A percentile compares a stretch with the other conserved stretches of the same genome.
Conservation (phyloP, 2,888 invertebrate genomes). For the Tipula helvola region DNA sequence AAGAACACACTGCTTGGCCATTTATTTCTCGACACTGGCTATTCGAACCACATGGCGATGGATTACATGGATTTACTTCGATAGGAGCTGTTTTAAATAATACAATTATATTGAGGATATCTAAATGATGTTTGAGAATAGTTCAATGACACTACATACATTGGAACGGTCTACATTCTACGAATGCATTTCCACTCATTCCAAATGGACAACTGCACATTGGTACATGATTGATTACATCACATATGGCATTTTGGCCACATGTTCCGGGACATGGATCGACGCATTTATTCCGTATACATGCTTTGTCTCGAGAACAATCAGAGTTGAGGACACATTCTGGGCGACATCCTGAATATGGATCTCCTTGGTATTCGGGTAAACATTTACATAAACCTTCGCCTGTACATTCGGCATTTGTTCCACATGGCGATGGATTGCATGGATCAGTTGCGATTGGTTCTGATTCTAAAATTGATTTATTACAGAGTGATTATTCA, state of each 20-base stretch:
- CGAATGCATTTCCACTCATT: conserved; percentile 58
- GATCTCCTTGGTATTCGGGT: conserved; percentile 53
- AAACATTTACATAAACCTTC: conserved; percentile 56
- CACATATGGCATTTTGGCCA: conserved; percentile 54
- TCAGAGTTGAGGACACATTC: conserved; percentile 59
- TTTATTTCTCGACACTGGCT: conserved; percentile 61
- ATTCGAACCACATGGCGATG: conserved; percentile 63
- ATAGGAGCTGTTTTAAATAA: conserved; percentile 32
- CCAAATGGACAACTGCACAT: conserved; percentile 46
- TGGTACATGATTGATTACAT: conserved; percentile 62
- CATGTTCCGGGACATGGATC: conserved; percentile 65
- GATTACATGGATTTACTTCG: conserved; percentile 39
- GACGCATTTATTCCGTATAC: conserved; percentile 55
- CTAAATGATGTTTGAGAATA: not conserved
- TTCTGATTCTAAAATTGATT: not conserved
- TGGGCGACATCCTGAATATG: conserved; percentile 54
- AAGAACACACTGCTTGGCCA: conserved; percentile 59
- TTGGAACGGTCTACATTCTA: conserved; percentile 43
- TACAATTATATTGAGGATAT: not conserved
- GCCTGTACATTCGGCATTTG: conserved; percentile 51
- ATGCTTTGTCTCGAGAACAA: conserved; percentile 52
- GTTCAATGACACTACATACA: conserved; percentile 32
- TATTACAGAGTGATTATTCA: not conserved
- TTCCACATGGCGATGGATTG: conserved; percentile 57
- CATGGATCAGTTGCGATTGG: conserved; percentile 42